Conservation (phyloP, 2,113 vertebrate species). For the Athene cunicularia region DNA sequence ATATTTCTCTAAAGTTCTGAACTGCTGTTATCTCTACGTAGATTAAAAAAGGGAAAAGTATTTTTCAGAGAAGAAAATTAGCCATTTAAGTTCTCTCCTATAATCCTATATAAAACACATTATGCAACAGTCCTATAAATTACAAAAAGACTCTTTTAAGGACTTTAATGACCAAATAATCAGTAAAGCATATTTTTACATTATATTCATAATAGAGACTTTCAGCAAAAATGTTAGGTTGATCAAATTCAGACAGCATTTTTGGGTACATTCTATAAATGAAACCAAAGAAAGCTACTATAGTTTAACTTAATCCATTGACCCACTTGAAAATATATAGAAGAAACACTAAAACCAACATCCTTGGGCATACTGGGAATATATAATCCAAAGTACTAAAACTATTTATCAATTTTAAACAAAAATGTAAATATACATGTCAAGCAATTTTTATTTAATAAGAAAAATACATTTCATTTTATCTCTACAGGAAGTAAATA, state of each 20-base stretch:
- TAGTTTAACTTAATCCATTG: background rate
- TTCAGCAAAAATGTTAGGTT: background rate
- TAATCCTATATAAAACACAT: background rate
- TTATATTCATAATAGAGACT: background rate
- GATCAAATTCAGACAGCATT: background rate
- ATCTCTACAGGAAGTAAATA: background rate
- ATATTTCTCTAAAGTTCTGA: background rate
- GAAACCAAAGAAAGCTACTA: background rate
- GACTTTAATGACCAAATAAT: background rate
- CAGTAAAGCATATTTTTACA: background rate
- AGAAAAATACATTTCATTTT: background rate
- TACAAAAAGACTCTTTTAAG: background rate
- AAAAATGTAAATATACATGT: background rate
- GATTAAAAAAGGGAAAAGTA: background rate
- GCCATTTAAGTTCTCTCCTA: background rate
- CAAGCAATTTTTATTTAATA: background rate
- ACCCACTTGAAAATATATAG: background rate
- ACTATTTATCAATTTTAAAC: background rate
- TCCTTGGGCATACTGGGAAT: background rate
- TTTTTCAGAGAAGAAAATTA: background rate
- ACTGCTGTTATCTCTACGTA: background rate
- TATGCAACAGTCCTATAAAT: background rate
- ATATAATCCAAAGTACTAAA: background rate
- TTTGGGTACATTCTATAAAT: background rate
- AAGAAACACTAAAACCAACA: background rate